These are phyloP conservation scores for Macroglossus sobrinus DNA, from an alignment of 2,113 vertebrate genomes.

Conservation along the genomic window DNA sequence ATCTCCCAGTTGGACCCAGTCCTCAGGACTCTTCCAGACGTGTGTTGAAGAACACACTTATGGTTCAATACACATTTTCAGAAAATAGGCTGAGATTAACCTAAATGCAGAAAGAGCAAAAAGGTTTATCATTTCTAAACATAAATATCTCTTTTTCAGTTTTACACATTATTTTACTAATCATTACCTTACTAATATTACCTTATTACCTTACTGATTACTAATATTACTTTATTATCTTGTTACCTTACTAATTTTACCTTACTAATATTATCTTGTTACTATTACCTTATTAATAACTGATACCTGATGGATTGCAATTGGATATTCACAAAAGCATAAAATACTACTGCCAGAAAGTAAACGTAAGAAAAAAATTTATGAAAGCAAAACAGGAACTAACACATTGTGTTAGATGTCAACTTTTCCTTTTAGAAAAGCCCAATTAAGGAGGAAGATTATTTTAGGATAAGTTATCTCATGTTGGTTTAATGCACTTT, in stretches of 20 bases:
- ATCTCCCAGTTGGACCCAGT: conserved; percentile 5
- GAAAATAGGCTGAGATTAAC: neutral
- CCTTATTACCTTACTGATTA: neutral
- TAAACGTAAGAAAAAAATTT: neutral
- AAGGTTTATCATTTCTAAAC: neutral
- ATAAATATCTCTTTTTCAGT: neutral
- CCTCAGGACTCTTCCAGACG: neutral
- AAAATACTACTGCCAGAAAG: conserved; percentile 6
- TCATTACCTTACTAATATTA: neutral
- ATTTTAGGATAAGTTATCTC: conserved; percentile 30
- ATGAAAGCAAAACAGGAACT: conserved; percentile 42
- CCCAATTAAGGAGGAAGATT: neutral
- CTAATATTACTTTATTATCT: neutral
- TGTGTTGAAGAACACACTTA: conserved; percentile 7
- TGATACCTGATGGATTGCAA: neutral
- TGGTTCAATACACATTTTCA: conserved; percentile 20
- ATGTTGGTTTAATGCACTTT: neutral
- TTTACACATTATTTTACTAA: neutral
- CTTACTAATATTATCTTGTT: neutral
- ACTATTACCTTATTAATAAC: neutral
- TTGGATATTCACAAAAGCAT: neutral
- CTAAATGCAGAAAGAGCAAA: conserved; percentile 12
- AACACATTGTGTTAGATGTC: neutral
- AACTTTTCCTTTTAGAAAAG: conserved; percentile 52
- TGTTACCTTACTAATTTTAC: neutral